Conservation (phyloP, 2,888 invertebrate genomes). For the Drosophila tanythrix region DNA sequence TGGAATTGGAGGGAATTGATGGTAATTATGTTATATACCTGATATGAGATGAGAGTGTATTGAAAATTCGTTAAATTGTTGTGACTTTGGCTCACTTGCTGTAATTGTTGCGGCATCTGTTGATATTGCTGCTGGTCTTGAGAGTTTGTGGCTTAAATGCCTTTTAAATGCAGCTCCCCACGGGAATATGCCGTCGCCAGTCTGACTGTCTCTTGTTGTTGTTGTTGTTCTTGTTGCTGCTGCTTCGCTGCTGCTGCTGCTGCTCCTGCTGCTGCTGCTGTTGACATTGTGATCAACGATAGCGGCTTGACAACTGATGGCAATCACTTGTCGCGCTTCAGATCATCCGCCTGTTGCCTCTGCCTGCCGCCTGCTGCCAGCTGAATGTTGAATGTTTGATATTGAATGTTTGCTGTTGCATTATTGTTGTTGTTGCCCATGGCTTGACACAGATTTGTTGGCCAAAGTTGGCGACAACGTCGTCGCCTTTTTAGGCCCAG, state of each 20-base stretch:
- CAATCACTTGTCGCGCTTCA: constrained; percentile 80
- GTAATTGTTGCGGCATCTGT: constrained; percentile 68
- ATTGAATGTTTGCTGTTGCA: constrained; percentile 46
- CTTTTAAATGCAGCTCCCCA: constrained; percentile 81
- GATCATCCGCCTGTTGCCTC: constrained; percentile 74
- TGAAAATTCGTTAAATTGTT: constrained; percentile 27
- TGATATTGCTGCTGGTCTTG: constrained; percentile 67
- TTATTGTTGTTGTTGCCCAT: constrained; percentile 62
- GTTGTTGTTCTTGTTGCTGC: constrained; percentile 30
- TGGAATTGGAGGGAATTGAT: background rate
- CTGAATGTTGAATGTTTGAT: constrained; percentile 54
- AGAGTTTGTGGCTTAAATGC: constrained; percentile 79
- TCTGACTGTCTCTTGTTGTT: constrained; percentile 56
- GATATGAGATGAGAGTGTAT: constrained; percentile 24
- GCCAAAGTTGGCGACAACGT: constrained; percentile 79
- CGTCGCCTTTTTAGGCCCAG: constrained; percentile 77
- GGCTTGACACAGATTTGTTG: constrained; percentile 78
- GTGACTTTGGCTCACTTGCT: constrained; percentile 35
- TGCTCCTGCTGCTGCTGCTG: constrained; percentile 57
- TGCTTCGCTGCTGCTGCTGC: constrained; percentile 21
- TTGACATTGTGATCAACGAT: constrained; percentile 81
- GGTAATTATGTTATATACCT: background rate
- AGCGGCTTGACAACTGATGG: constrained; percentile 80
- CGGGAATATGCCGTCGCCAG: constrained; percentile 74
- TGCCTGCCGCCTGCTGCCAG: constrained; percentile 40